These are phyloP conservation scores for Bombus waltoni DNA, from an alignment of 1,140 invertebrate species.

Conservation along the genomic window DNA sequence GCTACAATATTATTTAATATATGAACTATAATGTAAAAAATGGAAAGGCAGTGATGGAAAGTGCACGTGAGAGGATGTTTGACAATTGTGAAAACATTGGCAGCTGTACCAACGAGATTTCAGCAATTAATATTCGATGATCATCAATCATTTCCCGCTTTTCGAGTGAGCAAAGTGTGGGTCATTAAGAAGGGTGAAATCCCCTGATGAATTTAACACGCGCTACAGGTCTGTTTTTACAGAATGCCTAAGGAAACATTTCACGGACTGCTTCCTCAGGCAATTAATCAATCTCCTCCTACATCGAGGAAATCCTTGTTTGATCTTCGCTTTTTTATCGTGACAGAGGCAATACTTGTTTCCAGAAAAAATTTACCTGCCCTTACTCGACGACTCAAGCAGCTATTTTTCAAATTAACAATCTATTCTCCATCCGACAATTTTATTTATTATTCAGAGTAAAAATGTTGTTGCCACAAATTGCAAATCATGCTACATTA, in stretches of 20 bases:
- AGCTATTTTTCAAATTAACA: no score
- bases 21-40: no score
- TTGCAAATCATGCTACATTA: no score
- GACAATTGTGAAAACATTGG: conserved; percentile 47
- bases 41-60: not conserved
- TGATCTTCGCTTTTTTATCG: conserved; percentile 26
- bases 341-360: not conserved
- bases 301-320: conserved; percentile 34
- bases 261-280: conserved; percentile 38
- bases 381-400: no score
- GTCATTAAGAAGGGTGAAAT: conserved; percentile 38
- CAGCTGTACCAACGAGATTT: conserved; percentile 35
- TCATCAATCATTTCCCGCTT: conserved; percentile 46
- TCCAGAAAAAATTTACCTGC: not conserved
- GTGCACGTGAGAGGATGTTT: conserved; percentile 6
- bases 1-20: no score
- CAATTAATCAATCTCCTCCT: conserved; percentile 69
- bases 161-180: conserved; percentile 22
- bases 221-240: conserved; percentile 59
- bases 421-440: not conserved
- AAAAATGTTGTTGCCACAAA: no score
- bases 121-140: conserved; percentile 36
- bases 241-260: conserved; percentile 66
- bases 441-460: not conserved
- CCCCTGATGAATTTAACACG: conserved; percentile 47